phyloP scores from a whole-genome alignment of 2,888 invertebrate species.

The Volucella inanis region DNA sequence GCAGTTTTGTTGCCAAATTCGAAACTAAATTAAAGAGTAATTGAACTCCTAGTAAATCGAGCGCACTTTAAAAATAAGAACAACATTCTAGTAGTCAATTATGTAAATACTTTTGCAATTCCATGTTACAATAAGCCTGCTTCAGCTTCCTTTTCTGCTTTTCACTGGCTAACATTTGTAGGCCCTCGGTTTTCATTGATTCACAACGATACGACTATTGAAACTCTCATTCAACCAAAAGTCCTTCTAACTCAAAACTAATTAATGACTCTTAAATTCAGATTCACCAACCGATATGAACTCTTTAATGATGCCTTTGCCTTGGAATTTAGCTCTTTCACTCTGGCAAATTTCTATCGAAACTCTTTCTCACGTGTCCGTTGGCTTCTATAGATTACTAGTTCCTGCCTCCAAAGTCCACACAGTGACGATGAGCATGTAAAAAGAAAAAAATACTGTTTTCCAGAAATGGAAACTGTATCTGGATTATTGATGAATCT shows the following conservation, averaged over 20 bases:
- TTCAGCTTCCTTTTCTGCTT: too few relatives aligned
- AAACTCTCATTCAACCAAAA: too few relatives aligned
- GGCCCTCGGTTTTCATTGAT: too few relatives aligned
- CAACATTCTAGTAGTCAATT: too few relatives aligned
- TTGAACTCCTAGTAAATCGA: too few relatives aligned
- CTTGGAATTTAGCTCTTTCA: slow-evolving; percentile 42
- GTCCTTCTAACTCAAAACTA: slow-evolving; percentile 20
- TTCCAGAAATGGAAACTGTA: slow-evolving; percentile 74
- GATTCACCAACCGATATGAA: slow-evolving; percentile 25
- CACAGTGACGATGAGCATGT: background rate
- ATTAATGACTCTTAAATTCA: slow-evolving; percentile 44
- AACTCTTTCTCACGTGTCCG: slow-evolving; percentile 52
- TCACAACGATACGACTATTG: too few relatives aligned
- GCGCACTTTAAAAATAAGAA: too few relatives aligned
- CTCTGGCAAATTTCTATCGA: slow-evolving; percentile 14
- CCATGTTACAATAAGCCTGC: too few relatives aligned
- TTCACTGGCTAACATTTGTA: too few relatives aligned
- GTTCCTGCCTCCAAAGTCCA: slow-evolving; percentile 29
- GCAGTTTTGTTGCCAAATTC: too few relatives aligned
- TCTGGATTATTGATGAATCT: slow-evolving; percentile 76
- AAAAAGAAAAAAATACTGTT: slow-evolving; percentile 16
- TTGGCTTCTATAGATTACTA: slow-evolving; percentile 32
- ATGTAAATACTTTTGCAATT: too few relatives aligned
- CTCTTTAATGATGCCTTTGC: slow-evolving; percentile 17
- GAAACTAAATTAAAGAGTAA: too few relatives aligned